Evolutionary conservation across 1,140 invertebrate genomes (phyloP).

Genomic region (Ganaspis sp.): DNA sequence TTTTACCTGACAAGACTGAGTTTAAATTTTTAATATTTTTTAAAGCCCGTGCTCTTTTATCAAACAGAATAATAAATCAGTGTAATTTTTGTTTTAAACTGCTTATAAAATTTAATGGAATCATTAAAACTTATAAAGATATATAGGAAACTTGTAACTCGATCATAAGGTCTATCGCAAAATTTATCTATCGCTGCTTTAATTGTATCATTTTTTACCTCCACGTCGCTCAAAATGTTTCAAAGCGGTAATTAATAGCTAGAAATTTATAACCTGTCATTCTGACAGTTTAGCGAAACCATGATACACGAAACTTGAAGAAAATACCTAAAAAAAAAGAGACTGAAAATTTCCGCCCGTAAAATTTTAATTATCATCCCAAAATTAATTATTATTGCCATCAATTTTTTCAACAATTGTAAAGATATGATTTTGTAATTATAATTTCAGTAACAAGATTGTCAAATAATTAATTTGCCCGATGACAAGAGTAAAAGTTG

Average conservation of each 20-base stretch:
- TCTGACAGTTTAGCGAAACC: no score
- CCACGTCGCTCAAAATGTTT: neutral
- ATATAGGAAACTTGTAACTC: neutral
- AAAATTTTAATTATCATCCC: no score
- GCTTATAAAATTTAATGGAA: conserved; percentile 1
- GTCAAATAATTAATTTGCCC: no score
- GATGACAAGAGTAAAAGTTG: no score
- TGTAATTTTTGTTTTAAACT: neutral
- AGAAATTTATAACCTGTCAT: no score
- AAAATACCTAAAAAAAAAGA: no score
- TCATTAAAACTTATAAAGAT: neutral
- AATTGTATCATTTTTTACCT: neutral
- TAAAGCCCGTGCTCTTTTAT: neutral
- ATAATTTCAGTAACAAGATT: no score
- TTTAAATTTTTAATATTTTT: neutral
- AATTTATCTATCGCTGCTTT: neutral
- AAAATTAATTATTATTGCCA: no score
- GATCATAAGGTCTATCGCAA: neutral
- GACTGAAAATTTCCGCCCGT: no score
- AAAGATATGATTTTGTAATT: no score
- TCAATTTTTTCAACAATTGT: no score
- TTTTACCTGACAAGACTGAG: neutral
- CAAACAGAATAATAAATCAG: conserved; percentile 2
- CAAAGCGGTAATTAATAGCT: neutral
- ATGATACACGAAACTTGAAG: no score